Conservation (phyloP, 37 sponge, comb jelly and placozoan species). For the Beroe forskalii region DNA sequence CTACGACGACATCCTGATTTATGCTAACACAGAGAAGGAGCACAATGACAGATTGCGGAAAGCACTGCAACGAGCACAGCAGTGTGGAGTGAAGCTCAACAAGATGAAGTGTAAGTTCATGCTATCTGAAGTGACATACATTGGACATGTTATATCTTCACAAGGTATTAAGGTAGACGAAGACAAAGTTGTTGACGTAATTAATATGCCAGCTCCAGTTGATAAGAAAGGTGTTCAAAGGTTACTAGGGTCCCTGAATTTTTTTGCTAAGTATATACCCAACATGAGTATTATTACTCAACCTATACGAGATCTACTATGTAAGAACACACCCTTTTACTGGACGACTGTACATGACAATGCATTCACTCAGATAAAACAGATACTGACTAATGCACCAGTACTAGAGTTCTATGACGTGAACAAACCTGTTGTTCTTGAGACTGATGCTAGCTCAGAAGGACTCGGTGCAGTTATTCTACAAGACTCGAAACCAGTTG, state of each 20-base stretch:
- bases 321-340: slow-evolving; percentile 60
- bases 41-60: slow-evolving; percentile 12
- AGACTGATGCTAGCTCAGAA: slow-evolving; percentile 67
- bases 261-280: slow-evolving; percentile 67
- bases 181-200: too few relatives aligned
- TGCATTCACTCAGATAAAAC: slow-evolving; percentile 61
- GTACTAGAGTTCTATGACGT: slow-evolving; percentile 67
- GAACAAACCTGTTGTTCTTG: slow-evolving; percentile 26
- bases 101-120: too few relatives aligned
- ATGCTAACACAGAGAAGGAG: too few relatives aligned
- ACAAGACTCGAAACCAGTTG: slow-evolving; percentile 62
- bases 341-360: slow-evolving; percentile 65
- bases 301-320: slow-evolving; percentile 66
- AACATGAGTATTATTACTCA: too few relatives aligned
- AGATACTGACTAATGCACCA: slow-evolving; percentile 61
- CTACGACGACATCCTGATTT: too few relatives aligned
- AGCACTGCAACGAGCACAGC: slow-evolving; percentile 19
- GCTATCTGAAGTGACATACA: slow-evolving; percentile 35
- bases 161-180: too few relatives aligned
- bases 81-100: slow-evolving; percentile 16
- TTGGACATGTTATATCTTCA: too few relatives aligned
- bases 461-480: slow-evolving; percentile 67
- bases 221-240: slow-evolving; percentile 70
- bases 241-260: slow-evolving; percentile 67
- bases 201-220: too few relatives aligned